Evolutionary conservation across 2,888 invertebrate species (phyloP), one percentile per base, ranked within the genome.

Genomic region (Caenorhabditis doughertyi): DNA sequence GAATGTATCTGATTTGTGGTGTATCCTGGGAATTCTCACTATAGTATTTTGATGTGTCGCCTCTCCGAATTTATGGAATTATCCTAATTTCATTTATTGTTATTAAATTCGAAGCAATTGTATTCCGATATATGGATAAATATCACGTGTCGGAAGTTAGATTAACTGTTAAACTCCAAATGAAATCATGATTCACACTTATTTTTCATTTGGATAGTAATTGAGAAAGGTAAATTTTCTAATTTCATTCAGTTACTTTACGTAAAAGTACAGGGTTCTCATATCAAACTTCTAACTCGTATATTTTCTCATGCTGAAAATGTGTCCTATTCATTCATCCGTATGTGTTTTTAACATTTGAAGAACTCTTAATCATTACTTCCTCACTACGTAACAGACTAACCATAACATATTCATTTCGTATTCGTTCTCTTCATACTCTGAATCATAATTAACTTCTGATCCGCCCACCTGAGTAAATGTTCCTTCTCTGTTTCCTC

Each of bases 381-480:
- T 42, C 27, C 13, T n/a, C n/a, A 44, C 47, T 27, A 44, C 62
- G 47, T 64, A 64, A 47, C 27, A 64, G 25, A 47, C n/a, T n/a
- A n/a, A 51, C 21, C 21, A 51, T 21, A 21, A 51, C 51, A 18
- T 47, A 8, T 47, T 47, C 44, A 2, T 47, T 18, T 47, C 18
- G 2, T 35, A 5, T 35, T 18, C 39, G 21, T n/a, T 47, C 32
- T 49, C 25, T 32, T 18, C 56, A 7, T 56, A 9, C 9, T 47
- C 49, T 32, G 49, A 35, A 49, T 32, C 64, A 49, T 64, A 49
- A 42, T 62, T 44, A 29, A 68, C 42, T 55, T 68, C 35, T 44
- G 65, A 32, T 64, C 73, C 73, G 64, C 73, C 73, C 73, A 64
- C 64, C 74, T 65, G 73, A 64, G 39, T 39, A 39, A 56, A n/a